phyloP scores from a whole-genome alignment of 2,888 invertebrate species.

The Caenorhabditis sp. region DNA sequence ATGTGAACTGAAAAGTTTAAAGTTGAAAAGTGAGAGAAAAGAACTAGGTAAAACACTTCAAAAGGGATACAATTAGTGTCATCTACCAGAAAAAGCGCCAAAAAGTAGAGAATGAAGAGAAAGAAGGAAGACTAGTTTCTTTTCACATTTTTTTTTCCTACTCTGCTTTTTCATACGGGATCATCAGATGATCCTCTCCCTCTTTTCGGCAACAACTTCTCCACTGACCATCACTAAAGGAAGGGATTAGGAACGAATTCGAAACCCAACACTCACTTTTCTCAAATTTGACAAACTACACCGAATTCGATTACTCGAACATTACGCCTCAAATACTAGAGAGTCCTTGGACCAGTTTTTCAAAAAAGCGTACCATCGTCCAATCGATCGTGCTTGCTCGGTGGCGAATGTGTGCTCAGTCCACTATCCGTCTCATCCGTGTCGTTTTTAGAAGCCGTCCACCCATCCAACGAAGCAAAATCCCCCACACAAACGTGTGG shows the following conservation, averaged over 20 bases:
- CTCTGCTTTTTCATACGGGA: conserved; percentile 36
- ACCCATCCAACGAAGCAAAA: conserved; percentile 29
- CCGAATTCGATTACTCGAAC: conserved; percentile 30
- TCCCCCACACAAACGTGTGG: conserved; percentile 62
- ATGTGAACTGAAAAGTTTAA: conserved; percentile 41
- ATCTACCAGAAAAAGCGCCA: background rate
- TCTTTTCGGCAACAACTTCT: conserved; percentile 21
- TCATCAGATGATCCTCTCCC: conserved; percentile 39
- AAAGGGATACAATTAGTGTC: conserved; percentile 51
- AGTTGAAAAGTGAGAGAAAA: background rate
- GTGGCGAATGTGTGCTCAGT: conserved; percentile 57
- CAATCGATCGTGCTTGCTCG: conserved; percentile 61
- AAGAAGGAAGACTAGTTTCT: conserved; percentile 43
- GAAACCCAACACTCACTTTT: background rate
- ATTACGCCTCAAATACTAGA: too few species aligned
- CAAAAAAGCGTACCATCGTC: conserved; percentile 26
- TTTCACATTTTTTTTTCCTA: conserved; percentile 8
- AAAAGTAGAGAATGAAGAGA: conserved; percentile 25
- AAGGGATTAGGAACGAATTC: conserved; percentile 36
- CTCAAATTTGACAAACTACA: background rate
- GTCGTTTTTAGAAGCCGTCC: conserved; percentile 17
- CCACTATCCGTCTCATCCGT: conserved; percentile 62
- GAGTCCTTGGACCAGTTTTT: too few species aligned
- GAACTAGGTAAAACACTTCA: background rate
- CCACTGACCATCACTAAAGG: conserved; percentile 42